Evolutionary conservation across 1,140 invertebrate species (phyloP).

Genomic region (Aphidius ervi): DNA sequence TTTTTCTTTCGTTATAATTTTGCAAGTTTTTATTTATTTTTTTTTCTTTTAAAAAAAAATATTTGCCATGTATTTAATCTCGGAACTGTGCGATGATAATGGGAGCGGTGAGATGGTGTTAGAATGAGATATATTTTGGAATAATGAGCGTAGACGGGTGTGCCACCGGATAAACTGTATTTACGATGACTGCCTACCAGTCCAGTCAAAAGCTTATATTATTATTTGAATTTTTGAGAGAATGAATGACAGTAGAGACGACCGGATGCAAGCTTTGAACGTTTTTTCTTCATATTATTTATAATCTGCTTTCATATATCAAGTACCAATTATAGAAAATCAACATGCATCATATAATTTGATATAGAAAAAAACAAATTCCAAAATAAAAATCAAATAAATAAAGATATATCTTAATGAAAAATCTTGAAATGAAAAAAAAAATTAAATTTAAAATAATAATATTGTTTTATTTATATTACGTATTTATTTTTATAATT

Average conservation of each 20-base stretch:
- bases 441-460: too few species aligned
- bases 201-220: constrained; percentile 19
- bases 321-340: too few species aligned
- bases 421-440: too few species aligned
- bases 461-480: too few species aligned
- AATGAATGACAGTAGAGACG: constrained; percentile 1
- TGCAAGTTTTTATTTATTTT: constrained; percentile 8
- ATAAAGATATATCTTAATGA: too few species aligned
- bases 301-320: too few species aligned
- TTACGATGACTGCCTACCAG: constrained; percentile 41
- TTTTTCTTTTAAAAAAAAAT: constrained; percentile 13
- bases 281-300: too few species aligned
- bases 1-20: constrained; percentile 15
- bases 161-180: constrained; percentile 52
- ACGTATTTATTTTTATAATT: too few species aligned
- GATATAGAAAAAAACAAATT: too few species aligned
- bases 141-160: constrained; percentile 52
- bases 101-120: constrained; percentile 22
- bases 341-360: too few species aligned
- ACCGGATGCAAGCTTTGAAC: not conserved
- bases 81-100: constrained; percentile 27
- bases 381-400: too few species aligned
- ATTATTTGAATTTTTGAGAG: constrained; percentile 9
- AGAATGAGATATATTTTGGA: constrained; percentile 50
- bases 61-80: constrained; percentile 44